Percentiles rank a stretch among this genome's conserved stretches.
These are phyloP conservation scores for Lepus americanus DNA, from an alignment of 2,113 vertebrate genomes.

Conservation along the genomic window DNA sequence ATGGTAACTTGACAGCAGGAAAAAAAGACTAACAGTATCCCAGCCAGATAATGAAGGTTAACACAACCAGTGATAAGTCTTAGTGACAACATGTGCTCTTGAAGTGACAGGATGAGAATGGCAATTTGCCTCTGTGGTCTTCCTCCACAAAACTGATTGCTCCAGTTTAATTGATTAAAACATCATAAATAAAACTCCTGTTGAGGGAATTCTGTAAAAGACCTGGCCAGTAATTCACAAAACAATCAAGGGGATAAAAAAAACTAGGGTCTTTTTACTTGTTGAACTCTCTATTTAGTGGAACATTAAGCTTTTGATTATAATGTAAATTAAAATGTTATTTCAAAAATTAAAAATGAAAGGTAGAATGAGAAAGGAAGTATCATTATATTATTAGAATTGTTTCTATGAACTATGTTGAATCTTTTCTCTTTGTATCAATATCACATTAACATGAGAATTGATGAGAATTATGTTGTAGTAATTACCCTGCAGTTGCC, in stretches of 20 bases:
- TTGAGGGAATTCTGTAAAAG: constrained; percentile 33
- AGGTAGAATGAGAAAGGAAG: no score
- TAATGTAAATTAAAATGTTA: no score
- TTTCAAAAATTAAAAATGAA: no score
- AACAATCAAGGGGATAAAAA: neutral
- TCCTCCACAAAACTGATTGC: neutral
- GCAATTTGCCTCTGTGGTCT: neutral
- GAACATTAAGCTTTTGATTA: no score
- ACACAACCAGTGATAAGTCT: neutral
- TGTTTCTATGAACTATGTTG: no score
- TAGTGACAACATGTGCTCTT: neutral
- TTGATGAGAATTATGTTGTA: no score
- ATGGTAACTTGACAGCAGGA: neutral
- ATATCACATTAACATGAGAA: no score
- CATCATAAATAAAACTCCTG: neutral
- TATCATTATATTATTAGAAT: no score
- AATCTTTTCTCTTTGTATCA: no score
- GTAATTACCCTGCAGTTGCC: no score
- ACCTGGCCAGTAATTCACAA: neutral
- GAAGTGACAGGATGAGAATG: neutral
- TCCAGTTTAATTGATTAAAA: constrained; percentile 31
- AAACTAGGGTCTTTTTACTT: neutral
- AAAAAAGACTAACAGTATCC: neutral
- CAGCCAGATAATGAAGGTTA: neutral
- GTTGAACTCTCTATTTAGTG: no score